A percentile compares a stretch with the other conserved stretches of the same genome.
phyloP scores from a whole-genome alignment of 1,140 invertebrate genomes.

The Drosophila yakuba region DNA sequence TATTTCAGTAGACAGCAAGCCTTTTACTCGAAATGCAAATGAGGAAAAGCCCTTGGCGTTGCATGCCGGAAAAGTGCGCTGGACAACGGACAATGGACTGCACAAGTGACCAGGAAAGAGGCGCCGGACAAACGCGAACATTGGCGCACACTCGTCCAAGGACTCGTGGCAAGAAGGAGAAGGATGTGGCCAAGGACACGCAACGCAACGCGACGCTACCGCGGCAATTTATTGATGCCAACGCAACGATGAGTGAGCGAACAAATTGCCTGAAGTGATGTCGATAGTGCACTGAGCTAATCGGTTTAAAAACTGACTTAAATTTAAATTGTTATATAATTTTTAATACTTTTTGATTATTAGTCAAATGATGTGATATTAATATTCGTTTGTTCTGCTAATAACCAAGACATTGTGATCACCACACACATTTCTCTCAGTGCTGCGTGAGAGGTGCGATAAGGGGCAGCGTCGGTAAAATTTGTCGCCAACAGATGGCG shows the following conservation, averaged over 20 bases:
- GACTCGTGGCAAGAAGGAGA: not conserved
- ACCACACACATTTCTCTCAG: not conserved
- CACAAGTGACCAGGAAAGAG: constrained; percentile 36
- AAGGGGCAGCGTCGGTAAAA: constrained; percentile 39
- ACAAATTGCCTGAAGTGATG: constrained; percentile 36
- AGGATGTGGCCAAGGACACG: constrained; percentile 34
- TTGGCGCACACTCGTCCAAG: constrained; percentile 1
- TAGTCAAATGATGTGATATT: no score
- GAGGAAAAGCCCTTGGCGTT: constrained; percentile 31
- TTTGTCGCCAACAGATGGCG: constrained; percentile 38
- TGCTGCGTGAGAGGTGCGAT: constrained; percentile 8
- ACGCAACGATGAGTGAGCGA: constrained; percentile 35
- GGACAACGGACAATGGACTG: constrained; percentile 7
- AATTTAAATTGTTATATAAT: not conserved
- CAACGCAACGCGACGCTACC: constrained; percentile 13
- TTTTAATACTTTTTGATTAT: no score
- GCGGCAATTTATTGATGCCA: constrained; percentile 51
- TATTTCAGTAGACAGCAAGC: constrained; percentile 24
- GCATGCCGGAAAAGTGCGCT: constrained; percentile 30
- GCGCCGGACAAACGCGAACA: constrained; percentile 9
- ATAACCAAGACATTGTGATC: no score
- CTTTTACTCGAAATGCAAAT: constrained; percentile 38
- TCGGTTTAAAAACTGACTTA: no score
- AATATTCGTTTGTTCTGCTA: no score
- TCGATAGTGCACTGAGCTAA: not conserved